Evolutionary conservation across 2,113 vertebrate genomes (phyloP).

Genomic region (Mungos mungo): DNA sequence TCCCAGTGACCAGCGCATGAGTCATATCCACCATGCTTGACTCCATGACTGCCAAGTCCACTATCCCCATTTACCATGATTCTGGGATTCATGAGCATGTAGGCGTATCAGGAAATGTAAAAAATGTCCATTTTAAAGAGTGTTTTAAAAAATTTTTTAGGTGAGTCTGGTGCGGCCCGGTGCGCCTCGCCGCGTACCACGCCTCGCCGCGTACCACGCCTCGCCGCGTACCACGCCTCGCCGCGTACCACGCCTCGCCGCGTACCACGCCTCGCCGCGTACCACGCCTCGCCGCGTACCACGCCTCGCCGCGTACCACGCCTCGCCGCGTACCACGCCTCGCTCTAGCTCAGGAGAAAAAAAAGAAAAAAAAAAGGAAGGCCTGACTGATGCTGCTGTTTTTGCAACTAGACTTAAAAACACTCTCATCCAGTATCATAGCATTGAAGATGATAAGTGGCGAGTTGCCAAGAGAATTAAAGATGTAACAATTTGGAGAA

Average conservation of each 20-base stretch:
- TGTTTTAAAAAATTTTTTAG: too few relatives aligned
- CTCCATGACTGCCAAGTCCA: background rate
- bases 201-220: too few relatives aligned
- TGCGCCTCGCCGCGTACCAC: too few relatives aligned
- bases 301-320: too few relatives aligned
- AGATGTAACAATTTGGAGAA: conserved; percentile 90
- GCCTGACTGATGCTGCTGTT: conserved; percentile 50
- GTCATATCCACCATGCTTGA: background rate
- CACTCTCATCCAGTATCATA: conserved; percentile 85
- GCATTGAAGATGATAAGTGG: conserved; percentile 82
- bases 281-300: too few relatives aligned
- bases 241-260: too few relatives aligned
- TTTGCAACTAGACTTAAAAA: conserved; percentile 82
- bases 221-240: too few relatives aligned
- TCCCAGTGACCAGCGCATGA: background rate
- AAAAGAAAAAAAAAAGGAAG: conserved; percentile 77
- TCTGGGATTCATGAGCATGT: background rate
- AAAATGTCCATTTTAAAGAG: background rate
- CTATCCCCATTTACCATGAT: background rate
- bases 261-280: too few relatives aligned
- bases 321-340: too few relatives aligned
- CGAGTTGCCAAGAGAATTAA: conserved; percentile 83
- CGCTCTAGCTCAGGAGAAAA: conserved; percentile 19
- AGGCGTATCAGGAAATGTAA: background rate
- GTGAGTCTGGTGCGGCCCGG: too few relatives aligned